Conservation (phyloP, 2,888 invertebrate genomes). For the Arctia plantaginis region DNA sequence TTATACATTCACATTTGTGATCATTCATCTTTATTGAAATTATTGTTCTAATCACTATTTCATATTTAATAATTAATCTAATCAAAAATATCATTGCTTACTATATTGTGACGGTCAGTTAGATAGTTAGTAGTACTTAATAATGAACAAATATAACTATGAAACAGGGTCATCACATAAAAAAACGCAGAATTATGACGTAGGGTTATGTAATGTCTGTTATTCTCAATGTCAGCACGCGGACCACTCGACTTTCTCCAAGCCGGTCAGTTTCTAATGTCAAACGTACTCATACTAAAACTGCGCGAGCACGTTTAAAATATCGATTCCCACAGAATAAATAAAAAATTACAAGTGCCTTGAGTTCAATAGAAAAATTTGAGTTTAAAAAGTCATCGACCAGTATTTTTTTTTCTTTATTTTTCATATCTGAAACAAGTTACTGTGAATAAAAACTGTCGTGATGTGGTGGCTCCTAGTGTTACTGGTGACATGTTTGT, state of each 20-base stretch:
- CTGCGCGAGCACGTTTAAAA: slow-evolving; percentile 27
- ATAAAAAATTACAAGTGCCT: background rate
- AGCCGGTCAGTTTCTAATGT: slow-evolving; percentile 38
- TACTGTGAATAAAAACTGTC: background rate
- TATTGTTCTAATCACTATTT: background rate
- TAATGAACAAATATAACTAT: slow-evolving; percentile 13
- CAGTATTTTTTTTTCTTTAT: background rate
- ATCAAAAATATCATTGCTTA: background rate
- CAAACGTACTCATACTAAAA: slow-evolving; percentile 41
- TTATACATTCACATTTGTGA: background rate
- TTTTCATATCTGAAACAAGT: background rate
- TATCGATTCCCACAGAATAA: background rate
- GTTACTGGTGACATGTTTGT: slow-evolving; percentile 60
- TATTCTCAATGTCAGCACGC: slow-evolving; percentile 37
- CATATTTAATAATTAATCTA: too few species aligned
- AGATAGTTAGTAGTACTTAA: background rate
- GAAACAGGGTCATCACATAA: slow-evolving; percentile 28
- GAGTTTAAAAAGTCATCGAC: background rate
- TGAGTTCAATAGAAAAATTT: background rate
- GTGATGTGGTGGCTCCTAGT: slow-evolving; percentile 62
- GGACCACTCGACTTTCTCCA: slow-evolving; percentile 54
- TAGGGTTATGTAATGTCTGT: slow-evolving; percentile 34
- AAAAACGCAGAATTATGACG: slow-evolving; percentile 34
- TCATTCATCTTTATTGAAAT: background rate
- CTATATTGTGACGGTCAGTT: background rate